Evolutionary conservation across 2,113 vertebrate species (phyloP).

Genomic region (Steatornis caripensis): DNA sequence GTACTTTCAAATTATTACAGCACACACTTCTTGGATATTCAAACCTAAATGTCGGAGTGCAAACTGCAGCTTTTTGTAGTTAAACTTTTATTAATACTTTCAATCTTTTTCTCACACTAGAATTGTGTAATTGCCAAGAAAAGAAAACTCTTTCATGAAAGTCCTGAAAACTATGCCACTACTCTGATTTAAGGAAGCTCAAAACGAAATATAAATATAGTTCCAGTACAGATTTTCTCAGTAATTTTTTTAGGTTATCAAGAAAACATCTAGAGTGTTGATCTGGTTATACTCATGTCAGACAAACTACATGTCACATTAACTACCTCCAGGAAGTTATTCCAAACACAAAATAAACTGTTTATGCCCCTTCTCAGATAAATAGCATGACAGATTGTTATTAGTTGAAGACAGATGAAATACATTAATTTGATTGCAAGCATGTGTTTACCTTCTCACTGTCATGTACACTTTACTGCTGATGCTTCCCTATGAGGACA

Average conservation of each 20-base stretch:
- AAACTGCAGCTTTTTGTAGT: background rate
- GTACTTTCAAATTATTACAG: background rate
- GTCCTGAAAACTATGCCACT: constrained; percentile 32
- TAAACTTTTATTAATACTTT: constrained; percentile 7
- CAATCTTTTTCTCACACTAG: constrained; percentile 46
- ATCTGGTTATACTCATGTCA: constrained; percentile 94
- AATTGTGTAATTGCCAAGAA: constrained; percentile 22
- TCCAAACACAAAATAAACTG: constrained; percentile 99
- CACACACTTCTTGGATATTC: background rate
- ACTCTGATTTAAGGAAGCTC: constrained; percentile 61
- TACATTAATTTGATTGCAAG: constrained; percentile 89
- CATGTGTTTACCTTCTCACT: constrained; percentile 88
- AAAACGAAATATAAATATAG: constrained; percentile 69
- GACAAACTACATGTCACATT: constrained; percentile 93
- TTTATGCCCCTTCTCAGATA: constrained; percentile 89
- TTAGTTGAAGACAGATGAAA: constrained; percentile 90
- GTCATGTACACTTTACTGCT: constrained; percentile 74
- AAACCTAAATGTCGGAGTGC: background rate
- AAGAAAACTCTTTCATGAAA: constrained; percentile 51
- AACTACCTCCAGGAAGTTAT: constrained; percentile 95
- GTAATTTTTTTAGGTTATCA: constrained; percentile 89
- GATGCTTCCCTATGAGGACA: constrained; percentile 67
- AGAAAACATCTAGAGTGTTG: constrained; percentile 90
- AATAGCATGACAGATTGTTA: constrained; percentile 92
- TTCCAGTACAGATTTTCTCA: constrained; percentile 71